Evolutionary conservation across 2,797 vertebrate species (phyloP), one percentile per base, ranked within the genome.

Genomic region (Eulemur coronatus): DNA sequence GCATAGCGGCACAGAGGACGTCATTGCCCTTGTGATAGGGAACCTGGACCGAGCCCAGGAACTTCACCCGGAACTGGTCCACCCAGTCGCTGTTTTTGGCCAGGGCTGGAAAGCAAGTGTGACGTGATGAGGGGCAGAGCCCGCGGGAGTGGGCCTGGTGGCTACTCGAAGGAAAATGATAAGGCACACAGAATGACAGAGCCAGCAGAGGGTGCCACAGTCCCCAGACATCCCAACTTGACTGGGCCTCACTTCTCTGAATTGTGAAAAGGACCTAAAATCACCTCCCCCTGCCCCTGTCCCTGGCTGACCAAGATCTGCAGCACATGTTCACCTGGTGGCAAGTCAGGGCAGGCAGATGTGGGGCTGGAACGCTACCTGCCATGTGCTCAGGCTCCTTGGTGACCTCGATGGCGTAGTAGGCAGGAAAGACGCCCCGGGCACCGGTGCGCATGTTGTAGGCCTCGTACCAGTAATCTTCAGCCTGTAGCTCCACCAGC

Each of bases 391-490:
- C 99, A 0, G 98, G 92, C 84, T 99, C 99, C 98, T 99, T 99
- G 98, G 98, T 98, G 97, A 99, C 99, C 97, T 99, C 99, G 0
- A 99, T 99, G 76, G 99, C 99, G 0, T 99, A 99, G 97, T 99
- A 99, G 78, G 99, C 99, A 1, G 99, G 99, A 95, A 99, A 99
- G 98, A 99, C 99, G 15, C 99, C 99, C 0, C 98, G 99, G 69
- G 99, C 99, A 0, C 99, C 99, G 0, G 99, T 99, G 93, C 99
- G 98, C 99, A 99, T 99, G 98, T 99, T 99, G 98, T 99, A 99
- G 82, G 99, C 99, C 97, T 99, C 99, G 0, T 99, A 99, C 99
- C 99, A 99, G 97, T 99, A 99, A 98, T 99, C 99, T 95, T 99
- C 99, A 0, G 99, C 99, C 98, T 99, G 99, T 69, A 99, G 98